Conservation (phyloP, 2,797 vertebrate genomes). For the Coccyzus lansbergi region DNA sequence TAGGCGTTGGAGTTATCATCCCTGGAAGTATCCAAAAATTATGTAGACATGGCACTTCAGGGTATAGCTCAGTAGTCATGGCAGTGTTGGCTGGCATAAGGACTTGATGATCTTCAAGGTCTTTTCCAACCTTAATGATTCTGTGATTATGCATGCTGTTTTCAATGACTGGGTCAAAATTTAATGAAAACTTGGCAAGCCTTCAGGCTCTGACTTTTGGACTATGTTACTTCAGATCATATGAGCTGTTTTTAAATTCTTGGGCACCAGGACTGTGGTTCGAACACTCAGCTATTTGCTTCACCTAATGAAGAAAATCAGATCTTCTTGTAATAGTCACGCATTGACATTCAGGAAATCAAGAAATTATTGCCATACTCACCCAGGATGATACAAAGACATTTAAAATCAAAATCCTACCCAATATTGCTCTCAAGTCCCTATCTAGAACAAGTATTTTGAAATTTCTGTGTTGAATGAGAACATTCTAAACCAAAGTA, state of each 20-base stretch:
- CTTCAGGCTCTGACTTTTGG: background rate
- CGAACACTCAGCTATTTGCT: background rate
- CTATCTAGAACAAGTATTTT: conserved; percentile 6
- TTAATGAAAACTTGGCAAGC: background rate
- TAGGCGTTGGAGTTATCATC: too few relatives aligned
- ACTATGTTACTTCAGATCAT: background rate
- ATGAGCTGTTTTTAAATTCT: background rate
- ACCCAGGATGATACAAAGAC: background rate
- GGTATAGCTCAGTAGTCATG: too few relatives aligned
- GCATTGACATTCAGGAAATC: background rate
- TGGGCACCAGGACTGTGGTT: background rate
- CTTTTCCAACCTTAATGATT: too few relatives aligned
- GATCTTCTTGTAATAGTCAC: background rate
- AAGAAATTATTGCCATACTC: background rate
- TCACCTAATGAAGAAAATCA: background rate
- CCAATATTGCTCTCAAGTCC: background rate
- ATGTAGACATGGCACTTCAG: too few relatives aligned
- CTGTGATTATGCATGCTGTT: background rate
- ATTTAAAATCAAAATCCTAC: background rate
- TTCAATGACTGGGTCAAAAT: background rate
- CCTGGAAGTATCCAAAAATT: too few relatives aligned
- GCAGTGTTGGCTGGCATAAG: too few relatives aligned
- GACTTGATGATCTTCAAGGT: too few relatives aligned
- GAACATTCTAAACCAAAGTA: background rate
- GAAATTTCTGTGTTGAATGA: background rate